These are phyloP conservation scores for Protaetia brevitarsis DNA, from an alignment of 1,140 invertebrate genomes.

Conservation along the genomic window DNA sequence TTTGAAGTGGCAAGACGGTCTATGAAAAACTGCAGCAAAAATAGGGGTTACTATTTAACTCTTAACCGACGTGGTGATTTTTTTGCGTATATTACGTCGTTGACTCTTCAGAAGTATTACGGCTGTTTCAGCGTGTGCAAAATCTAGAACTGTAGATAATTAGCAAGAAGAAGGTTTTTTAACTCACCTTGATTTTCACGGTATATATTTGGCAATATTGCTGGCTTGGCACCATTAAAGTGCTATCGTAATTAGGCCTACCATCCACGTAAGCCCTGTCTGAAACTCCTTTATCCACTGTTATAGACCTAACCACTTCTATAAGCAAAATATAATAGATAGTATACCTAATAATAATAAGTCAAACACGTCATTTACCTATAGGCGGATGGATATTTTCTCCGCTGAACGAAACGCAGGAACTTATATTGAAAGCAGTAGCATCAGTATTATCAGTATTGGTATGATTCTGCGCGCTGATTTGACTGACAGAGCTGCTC, in stretches of 20 bases:
- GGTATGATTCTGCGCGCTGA: not conserved
- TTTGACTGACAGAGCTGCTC: not conserved
- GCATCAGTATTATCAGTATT: not conserved
- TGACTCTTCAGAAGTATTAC: no score
- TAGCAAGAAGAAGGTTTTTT: no score
- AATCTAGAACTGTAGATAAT: no score
- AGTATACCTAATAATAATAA: not conserved
- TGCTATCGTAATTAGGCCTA: not conserved
- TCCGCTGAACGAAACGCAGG: conserved; percentile 28
- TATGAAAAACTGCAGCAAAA: no score
- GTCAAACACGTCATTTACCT: not conserved
- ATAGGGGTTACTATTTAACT: no score
- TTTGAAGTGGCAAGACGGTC: no score
- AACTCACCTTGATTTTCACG: not conserved
- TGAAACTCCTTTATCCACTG: not conserved
- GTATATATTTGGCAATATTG: not conserved
- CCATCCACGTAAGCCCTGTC: not conserved
- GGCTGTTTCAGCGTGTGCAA: no score
- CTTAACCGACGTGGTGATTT: no score
- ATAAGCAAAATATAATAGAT: not conserved
- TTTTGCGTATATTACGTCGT: no score
- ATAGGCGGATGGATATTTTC: not conserved
- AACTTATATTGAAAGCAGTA: conserved; percentile 25
- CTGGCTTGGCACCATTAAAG: not conserved
- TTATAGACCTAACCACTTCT: not conserved